Conservation (phyloP, 2,797 vertebrate species). For the Bradypodion ventrale region DNA sequence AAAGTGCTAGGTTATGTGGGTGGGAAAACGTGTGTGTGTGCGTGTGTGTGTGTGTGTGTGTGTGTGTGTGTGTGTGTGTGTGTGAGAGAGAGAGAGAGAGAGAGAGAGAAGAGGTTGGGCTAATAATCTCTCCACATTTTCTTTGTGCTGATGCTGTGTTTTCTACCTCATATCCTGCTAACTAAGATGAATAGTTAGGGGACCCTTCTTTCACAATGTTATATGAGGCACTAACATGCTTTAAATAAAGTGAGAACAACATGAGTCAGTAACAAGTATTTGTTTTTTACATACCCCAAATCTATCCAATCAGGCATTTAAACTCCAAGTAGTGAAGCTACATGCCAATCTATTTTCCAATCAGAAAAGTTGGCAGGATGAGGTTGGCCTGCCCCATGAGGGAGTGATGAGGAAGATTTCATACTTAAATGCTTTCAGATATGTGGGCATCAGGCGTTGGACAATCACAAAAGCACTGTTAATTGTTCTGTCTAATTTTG, state of each 20-base stretch:
- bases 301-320: background rate
- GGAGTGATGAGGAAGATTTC: slow-evolving; percentile 38
- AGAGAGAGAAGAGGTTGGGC: no score
- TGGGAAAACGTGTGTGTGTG: no score
- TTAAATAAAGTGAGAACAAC: background rate
- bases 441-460: slow-evolving; percentile 30
- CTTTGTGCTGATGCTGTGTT: no score
- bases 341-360: background rate
- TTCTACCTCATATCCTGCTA: no score
- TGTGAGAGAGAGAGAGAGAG: no score
- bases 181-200: no score
- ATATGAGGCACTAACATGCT: background rate
- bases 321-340: background rate
- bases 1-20: no score
- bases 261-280: background rate
- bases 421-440: slow-evolving; percentile 49
- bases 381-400: slow-evolving; percentile 30
- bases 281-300: background rate
- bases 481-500: slow-evolving; percentile 51
- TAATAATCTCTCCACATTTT: no score
- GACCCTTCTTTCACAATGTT: background rate
- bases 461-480: slow-evolving; percentile 62
- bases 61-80: no score
- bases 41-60: no score
- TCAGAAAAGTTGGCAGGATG: background rate